Base-by-base conservation (phyloP, 2,113 vertebrate species). In the Rhineura floridana region DNA sequence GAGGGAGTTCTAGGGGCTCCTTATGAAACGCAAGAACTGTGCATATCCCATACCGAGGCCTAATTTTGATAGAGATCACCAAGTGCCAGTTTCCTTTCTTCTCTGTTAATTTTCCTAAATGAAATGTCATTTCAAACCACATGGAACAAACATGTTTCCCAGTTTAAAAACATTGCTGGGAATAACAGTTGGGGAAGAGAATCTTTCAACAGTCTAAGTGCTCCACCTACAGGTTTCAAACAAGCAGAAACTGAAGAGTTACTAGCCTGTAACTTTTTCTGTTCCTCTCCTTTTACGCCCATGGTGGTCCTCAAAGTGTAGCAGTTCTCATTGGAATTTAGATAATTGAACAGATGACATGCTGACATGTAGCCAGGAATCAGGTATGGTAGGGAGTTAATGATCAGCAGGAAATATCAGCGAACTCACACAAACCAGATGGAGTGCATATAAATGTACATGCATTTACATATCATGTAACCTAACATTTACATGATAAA, bases 201-300 rank as follows among this genome's bases (percentile, higher is more conserved):
- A 19, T 81, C 1, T 62, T 87, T 72, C 19, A 46, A 75, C 59
- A 48, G 94, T 82, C 88, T 91, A 89, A 91, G 83, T 63, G 52
- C 93, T 88, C 95, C 95, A 94, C 88, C 95, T 95, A 72, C 46
- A 91, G 94, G 75, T n/a, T 59, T 59, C 55, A n/a, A 7, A 65
- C 48, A 13, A 82, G 59, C 59, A 65, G 28, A 44, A 46, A 50
- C 5, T 59, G 78, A 76, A 10, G 11, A 65, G 25, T 0, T 70
- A 39, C n/a, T 85, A 23, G 44, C 67, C 44, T 78, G 76, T 30
- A 50, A 50, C 48, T 25, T 44, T 2, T 25, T 28, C 42, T 89
- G 17, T 69, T 91, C 63, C 76, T 88, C 81, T 83, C 28, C 69
- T 52, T 46, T 23, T 39, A 42, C 21, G 46, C 28, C 76, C 76